These are phyloP conservation scores for Callithrix jacchus DNA, from an alignment of 2,113 vertebrate genomes.

Conservation along the genomic window DNA sequence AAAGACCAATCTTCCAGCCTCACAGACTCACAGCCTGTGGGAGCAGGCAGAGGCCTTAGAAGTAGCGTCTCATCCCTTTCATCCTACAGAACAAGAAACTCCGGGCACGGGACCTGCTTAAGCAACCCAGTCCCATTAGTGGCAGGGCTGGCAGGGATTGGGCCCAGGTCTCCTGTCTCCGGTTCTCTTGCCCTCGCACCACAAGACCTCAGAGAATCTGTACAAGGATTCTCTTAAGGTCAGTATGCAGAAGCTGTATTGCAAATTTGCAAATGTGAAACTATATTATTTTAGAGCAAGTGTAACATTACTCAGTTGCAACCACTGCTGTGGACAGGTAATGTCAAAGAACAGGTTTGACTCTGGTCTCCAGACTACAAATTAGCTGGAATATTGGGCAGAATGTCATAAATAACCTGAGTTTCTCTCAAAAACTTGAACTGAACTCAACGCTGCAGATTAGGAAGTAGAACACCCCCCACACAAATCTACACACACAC, in stretches of 20 bases:
- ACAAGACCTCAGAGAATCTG: neutral
- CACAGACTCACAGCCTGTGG: neutral
- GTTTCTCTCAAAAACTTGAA: neutral
- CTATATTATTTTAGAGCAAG: neutral
- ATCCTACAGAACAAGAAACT: neutral
- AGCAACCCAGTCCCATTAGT: rapidly evolving
- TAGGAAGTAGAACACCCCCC: neutral
- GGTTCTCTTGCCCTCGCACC: neutral
- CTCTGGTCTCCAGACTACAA: neutral
- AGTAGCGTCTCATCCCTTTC: neutral
- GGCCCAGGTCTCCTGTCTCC: neutral
- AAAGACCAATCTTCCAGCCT: neutral
- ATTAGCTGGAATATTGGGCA: rapidly evolving
- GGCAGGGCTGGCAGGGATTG: neutral
- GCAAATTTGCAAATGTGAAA: neutral
- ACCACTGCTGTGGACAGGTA: neutral
- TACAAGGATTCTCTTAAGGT: rapidly evolving
- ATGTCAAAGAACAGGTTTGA: neutral
- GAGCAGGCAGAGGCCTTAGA: neutral
- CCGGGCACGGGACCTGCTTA: rapidly evolving
- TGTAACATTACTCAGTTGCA: neutral
- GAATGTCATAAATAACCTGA: neutral
- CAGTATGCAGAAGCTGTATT: neutral
- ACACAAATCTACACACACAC: too few relatives aligned
- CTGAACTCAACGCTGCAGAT: neutral